Base-by-base conservation (phyloP, 37 sponge, comb jelly and placozoan species). In the Bolinopsis microptera region DNA sequence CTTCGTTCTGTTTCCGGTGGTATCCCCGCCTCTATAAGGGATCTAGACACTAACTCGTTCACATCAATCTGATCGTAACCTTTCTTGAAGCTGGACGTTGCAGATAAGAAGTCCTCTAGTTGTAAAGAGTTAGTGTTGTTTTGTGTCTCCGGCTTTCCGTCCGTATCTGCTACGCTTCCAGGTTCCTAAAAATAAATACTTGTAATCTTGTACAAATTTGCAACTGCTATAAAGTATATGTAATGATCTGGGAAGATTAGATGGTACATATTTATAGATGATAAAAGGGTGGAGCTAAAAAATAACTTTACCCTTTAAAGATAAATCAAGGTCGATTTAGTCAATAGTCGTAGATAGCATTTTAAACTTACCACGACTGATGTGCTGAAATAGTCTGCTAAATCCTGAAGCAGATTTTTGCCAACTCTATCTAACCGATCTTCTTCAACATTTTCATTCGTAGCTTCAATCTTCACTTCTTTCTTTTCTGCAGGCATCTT, bases 41-140 rank as follows among this genome's bases (percentile, higher is more conserved):
- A 41, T 39, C 39, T 40, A 5, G 30, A 23, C 21, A 86, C 31
- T 48, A 86, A 39, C 61, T 38, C 61, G 48, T 86, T 38, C 27
- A 86, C 90, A 40, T 86, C 61, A 27, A 86, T 86, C 90, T 34
- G 80, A 34, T 77, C 80, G 21, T 34, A 77, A 0, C 33, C 80
- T 3, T 8, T 70, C 18, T 77, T 32, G 27, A 32, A 27, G 35
- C 33, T 21, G 0, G 36, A 21, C 3, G 27, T 0, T 16, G 27
- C 80, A 1, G 80, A 16, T 22, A 77, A 36, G 35, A 77, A 77
- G 36, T 77, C 80, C 36, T 77, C 80, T 32, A 77, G 37, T 35
- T 77, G 28, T 13, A 9, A 34, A 22, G 80, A 77, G 1, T 21
- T 35, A 35, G 80, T 32, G 27, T 13, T 77, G 34, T 35, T 36